A percentile compares a stretch with the other conserved stretches of the same genome.
Evolutionary conservation across 2,797 vertebrate species (phyloP).

Genomic region (Helarctos malayanus): DNA sequence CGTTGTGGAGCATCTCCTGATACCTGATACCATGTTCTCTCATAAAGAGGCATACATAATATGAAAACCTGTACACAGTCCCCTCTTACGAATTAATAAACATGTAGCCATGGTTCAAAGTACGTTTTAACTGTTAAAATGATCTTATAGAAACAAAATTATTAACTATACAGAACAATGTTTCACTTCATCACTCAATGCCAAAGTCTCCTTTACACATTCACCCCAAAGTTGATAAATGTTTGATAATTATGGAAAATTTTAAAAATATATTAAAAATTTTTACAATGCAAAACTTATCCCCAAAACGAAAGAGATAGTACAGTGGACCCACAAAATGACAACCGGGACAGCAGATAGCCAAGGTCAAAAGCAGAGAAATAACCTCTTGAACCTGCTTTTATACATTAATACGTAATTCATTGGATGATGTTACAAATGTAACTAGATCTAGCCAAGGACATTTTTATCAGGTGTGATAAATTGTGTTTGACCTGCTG

Average conservation of each 20-base stretch:
- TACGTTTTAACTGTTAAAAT: background rate
- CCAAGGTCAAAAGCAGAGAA: slow-evolving; percentile 59
- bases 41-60: background rate
- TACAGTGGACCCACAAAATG: background rate
- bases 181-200: background rate
- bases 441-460: background rate
- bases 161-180: background rate
- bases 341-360: background rate
- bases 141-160: background rate
- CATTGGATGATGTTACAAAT: background rate
- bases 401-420: slow-evolving; percentile 3
- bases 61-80: rapidly evolving
- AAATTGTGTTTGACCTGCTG: slow-evolving; percentile 57
- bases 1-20: background rate
- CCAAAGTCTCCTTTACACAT: background rate
- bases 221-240: background rate
- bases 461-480: slow-evolving; percentile 55
- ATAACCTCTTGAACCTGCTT: background rate
- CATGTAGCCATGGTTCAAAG: background rate
- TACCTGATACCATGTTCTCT: background rate
- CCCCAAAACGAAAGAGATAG: background rate
- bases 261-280: background rate
- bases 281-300: background rate
- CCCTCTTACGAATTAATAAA: background rate
- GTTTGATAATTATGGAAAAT: background rate